Percentiles rank a stretch among this genome's conserved stretches.
Conservation (phyloP, 2,888 invertebrate species). For the Harpalus rufipes region DNA sequence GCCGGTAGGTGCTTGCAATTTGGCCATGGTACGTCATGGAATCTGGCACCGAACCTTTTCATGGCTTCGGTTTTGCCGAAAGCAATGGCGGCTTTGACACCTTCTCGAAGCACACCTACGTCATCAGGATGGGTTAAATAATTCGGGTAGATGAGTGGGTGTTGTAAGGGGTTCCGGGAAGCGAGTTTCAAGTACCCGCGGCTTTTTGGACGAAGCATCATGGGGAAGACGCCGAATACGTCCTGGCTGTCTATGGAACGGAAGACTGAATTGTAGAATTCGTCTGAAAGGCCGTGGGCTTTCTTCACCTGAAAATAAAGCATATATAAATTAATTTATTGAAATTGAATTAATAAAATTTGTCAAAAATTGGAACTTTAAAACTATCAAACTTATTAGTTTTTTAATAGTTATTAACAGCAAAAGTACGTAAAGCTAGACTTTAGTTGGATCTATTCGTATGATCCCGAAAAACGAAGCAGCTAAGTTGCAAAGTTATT, state of each 20-base stretch:
- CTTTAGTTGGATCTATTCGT: too few species aligned
- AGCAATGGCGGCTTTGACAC: constrained; percentile 91
- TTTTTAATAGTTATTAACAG: too few species aligned
- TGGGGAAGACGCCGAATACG: constrained; percentile 90
- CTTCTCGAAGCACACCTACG: constrained; percentile 89
- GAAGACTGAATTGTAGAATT: constrained; percentile 89
- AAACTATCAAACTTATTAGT: too few species aligned
- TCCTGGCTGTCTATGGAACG: constrained; percentile 86
- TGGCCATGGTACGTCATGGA: constrained; percentile 86
- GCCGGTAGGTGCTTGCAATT: constrained; percentile 89
- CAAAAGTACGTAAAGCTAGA: too few species aligned
- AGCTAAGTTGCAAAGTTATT: too few species aligned
- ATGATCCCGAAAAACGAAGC: too few species aligned
- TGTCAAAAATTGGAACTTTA: too few species aligned
- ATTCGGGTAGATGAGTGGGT: constrained; percentile 94
- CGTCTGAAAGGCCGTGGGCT: constrained; percentile 90
- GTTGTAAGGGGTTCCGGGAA: constrained; percentile 83
- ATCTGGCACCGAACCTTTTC: constrained; percentile 88
- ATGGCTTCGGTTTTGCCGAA: constrained; percentile 88
- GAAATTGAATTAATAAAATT: too few species aligned
- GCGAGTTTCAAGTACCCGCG: constrained; percentile 85
- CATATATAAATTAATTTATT: neutral
- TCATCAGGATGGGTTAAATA: constrained; percentile 94
- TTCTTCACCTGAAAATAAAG: constrained; percentile 81
- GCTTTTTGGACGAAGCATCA: constrained; percentile 94